Evolutionary conservation across 2,113 vertebrate genomes (phyloP).

Genomic region (Sylvia atricapilla): DNA sequence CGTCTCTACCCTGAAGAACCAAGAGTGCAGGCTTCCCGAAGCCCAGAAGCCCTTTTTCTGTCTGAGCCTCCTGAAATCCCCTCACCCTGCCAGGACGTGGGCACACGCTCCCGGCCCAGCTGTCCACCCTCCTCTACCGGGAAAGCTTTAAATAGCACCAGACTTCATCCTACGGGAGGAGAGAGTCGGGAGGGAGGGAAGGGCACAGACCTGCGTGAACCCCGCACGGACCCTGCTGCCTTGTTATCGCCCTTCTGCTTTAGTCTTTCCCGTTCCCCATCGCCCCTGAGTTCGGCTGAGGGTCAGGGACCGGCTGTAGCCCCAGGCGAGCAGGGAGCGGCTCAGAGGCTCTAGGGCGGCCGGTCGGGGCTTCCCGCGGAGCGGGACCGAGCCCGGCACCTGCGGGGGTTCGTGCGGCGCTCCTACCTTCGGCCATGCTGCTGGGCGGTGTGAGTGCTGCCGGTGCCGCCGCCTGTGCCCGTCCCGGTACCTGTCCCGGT

Average conservation of each 20-base stretch:
- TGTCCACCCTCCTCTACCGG: not conserved
- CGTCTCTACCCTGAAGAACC: not conserved
- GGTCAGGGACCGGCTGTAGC: not conserved
- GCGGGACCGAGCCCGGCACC: not conserved
- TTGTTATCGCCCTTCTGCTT: accelerated
- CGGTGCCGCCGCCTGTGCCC: not conserved
- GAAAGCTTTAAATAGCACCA: not conserved
- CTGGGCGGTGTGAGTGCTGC: not conserved
- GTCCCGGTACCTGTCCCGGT: not conserved
- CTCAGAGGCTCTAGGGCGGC: not conserved
- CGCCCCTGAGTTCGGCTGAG: accelerated
- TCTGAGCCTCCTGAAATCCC: not conserved
- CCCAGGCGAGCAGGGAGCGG: not conserved
- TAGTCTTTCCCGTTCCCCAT: accelerated
- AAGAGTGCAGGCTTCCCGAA: not conserved
- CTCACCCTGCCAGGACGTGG: not conserved
- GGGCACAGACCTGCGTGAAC: no score
- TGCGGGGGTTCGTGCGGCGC: not conserved
- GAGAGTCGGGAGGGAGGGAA: not conserved
- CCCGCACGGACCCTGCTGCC: not conserved
- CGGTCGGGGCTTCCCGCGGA: not conserved
- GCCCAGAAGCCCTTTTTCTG: accelerated
- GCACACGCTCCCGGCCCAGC: not conserved
- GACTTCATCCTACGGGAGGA: not conserved
- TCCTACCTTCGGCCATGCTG: slow-evolving; percentile 51